These are phyloP conservation scores for Forficula auricularia DNA, from an alignment of 1,140 invertebrate species.

Conservation along the genomic window DNA sequence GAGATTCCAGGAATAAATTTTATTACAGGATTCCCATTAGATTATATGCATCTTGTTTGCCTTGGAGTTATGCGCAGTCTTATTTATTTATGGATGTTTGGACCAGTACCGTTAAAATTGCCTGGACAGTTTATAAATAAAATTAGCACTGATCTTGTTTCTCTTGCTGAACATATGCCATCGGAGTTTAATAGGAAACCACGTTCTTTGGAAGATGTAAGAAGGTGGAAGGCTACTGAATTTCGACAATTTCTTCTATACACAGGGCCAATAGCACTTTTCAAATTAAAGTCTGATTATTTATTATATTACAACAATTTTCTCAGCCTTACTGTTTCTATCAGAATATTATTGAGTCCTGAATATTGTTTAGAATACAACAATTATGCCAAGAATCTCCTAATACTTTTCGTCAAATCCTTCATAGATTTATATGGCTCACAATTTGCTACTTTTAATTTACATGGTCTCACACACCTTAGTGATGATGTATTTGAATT, in stretches of 20 bases:
- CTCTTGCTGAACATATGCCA: constrained; percentile 5
- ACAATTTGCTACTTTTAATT: neutral
- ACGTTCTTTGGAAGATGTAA: constrained; percentile 9
- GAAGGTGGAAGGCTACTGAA: constrained; percentile 14
- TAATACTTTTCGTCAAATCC: neutral
- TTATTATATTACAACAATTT: constrained; percentile 9
- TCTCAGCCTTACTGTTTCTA: constrained; percentile 5
- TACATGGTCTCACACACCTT: constrained; percentile 1
- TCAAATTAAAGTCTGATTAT: neutral
- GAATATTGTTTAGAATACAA: neutral
- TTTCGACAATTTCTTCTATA: constrained; percentile 14
- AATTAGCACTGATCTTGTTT: neutral
- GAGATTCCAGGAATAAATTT: constrained; percentile 18
- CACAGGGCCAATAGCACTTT: constrained; percentile 8
- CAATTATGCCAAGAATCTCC: neutral
- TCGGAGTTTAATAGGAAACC: constrained; percentile 18
- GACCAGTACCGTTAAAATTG: neutral
- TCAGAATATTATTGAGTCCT: constrained; percentile 3
- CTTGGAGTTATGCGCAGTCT: constrained; percentile 24
- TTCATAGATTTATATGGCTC: neutral
- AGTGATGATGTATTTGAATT: neutral
- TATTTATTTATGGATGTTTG: constrained; percentile 16
- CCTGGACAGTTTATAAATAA: neutral
- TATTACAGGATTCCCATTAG: constrained; percentile 20
- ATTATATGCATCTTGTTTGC: constrained; percentile 27